phyloP scores from a whole-genome alignment of 2,888 invertebrate genomes.

The Acronicta aceris region DNA sequence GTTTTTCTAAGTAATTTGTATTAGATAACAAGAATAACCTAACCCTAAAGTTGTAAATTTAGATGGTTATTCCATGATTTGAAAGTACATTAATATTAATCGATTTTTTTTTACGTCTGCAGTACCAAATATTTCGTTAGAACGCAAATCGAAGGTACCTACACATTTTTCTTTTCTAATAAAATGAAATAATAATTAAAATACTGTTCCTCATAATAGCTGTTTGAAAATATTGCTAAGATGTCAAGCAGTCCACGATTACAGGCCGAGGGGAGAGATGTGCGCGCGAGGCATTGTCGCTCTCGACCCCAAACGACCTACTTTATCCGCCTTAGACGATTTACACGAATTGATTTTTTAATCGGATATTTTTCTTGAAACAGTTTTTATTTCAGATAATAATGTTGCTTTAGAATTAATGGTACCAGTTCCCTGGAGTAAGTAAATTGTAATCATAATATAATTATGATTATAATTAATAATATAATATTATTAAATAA shows the following conservation, averaged over 20 bases:
- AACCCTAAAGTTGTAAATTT: too few relatives aligned
- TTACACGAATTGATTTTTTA: slow-evolving; percentile 60
- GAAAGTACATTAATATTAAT: too few relatives aligned
- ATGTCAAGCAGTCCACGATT: slow-evolving; percentile 65
- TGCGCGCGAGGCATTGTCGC: slow-evolving; percentile 70
- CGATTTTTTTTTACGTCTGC: too few relatives aligned
- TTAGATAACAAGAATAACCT: too few relatives aligned
- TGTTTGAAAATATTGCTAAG: slow-evolving; percentile 37
- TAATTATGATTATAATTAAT: too few relatives aligned
- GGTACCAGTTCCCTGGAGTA: not conserved
- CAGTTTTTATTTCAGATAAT: slow-evolving; percentile 3
- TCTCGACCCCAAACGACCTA: slow-evolving; percentile 72
- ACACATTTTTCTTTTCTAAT: not conserved
- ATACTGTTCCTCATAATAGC: slow-evolving; percentile 28
- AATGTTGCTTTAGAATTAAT: not conserved
- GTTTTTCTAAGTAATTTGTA: too few relatives aligned
- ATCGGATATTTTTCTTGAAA: slow-evolving; percentile 8
- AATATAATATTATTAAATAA: too few relatives aligned
- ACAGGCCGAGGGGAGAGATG: slow-evolving; percentile 64
- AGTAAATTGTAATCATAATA: not conserved
- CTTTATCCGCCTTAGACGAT: slow-evolving; percentile 64
- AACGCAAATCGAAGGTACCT: too few relatives aligned
- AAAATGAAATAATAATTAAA: slow-evolving; percentile 35
- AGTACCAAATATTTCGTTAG: too few relatives aligned
- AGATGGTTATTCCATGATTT: too few relatives aligned